These are phyloP conservation scores for Scophthalmus maximus DNA, from an alignment of 2,113 vertebrate genomes.

Conservation along the genomic window DNA sequence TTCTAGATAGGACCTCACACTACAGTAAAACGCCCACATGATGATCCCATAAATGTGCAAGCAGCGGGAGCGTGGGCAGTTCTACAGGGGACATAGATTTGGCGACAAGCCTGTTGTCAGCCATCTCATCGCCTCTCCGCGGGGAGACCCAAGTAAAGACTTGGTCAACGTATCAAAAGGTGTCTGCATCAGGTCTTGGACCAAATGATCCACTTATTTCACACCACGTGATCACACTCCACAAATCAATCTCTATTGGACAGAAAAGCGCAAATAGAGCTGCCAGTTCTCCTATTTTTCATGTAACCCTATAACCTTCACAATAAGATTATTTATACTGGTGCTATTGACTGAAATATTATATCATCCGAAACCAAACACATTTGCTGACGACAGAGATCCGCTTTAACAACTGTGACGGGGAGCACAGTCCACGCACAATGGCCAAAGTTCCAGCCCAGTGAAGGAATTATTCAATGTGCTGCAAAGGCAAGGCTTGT, in stretches of 20 bases:
- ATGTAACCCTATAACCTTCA: slow-evolving; percentile 53
- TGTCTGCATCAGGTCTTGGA: background rate
- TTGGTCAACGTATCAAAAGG: slow-evolving; percentile 15
- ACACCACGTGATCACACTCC: no score
- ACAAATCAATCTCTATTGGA: background rate
- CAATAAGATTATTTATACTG: slow-evolving; percentile 49
- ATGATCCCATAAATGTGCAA: slow-evolving; percentile 76
- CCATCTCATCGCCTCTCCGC: slow-evolving; percentile 53
- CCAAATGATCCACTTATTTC: background rate
- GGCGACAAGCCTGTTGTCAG: slow-evolving; percentile 61
- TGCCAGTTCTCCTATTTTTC: slow-evolving; percentile 19
- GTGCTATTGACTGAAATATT: slow-evolving; percentile 42
- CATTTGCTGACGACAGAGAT: slow-evolving; percentile 36
- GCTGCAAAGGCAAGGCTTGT: slow-evolving; percentile 59
- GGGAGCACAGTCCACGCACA: background rate
- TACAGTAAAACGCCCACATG: slow-evolving; percentile 70
- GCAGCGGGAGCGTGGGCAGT: slow-evolving; percentile 79
- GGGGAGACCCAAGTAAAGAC: slow-evolving; percentile 46
- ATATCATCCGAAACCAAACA: slow-evolving; percentile 53
- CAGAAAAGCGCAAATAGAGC: background rate
- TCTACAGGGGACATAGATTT: slow-evolving; percentile 70
- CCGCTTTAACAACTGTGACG: slow-evolving; percentile 19
- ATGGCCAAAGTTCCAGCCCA: slow-evolving; percentile 34
- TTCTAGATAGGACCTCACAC: slow-evolving; percentile 69
- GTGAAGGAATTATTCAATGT: slow-evolving; percentile 72